Evolutionary conservation across 2,888 invertebrate species (phyloP), one percentile per base, ranked within the genome.

Genomic region (Nudaria mundana): DNA sequence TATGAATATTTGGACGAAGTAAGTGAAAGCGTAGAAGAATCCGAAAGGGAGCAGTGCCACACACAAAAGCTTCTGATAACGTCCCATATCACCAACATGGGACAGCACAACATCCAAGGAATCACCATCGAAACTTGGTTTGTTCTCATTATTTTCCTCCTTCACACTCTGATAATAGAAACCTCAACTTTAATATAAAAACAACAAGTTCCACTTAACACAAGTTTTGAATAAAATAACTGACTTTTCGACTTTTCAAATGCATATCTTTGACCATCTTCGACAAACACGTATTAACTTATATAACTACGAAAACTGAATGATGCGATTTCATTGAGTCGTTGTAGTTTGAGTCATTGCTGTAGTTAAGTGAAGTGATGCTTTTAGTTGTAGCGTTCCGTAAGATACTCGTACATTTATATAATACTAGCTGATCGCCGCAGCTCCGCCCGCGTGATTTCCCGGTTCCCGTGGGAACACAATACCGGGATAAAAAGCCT

Each of bases 1-100:
- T 14, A 84, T 61, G 60, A 84, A 84, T 76, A 84, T 81, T 58
- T 84, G 83, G 10, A 76, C 76, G 59, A 82, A 76, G 63, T 81
- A 81, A 3, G 76, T 66, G 58, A 77, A 81, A 1, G 81, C 77
- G 65, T 77, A 82, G 55, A 72, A 65, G 32, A 81, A 57, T 8
- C 82, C 82, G 37, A 79, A 77, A 0, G 82, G 82, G 44, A 76
- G 34, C 81, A 84, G 81, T 4, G 53, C 66, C 6, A 74, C 7
- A 61, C 81, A 81, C 32, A 84, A 53, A 35, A 80, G 48, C 48
- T 69, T 68, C 64, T 84, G 84, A 59, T 83, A 84, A 4, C 68
- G 61, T 1, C 83, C 83, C 63, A 81, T 67, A 43, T 77, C 76
- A 0, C 81, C 81, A 10, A 79, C 68, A 57, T 79, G 67, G 11